A percentile compares a stretch with the other conserved stretches of the same genome.
Conservation (phyloP, 1,140 invertebrate species). For the Danaus melanippus region DNA sequence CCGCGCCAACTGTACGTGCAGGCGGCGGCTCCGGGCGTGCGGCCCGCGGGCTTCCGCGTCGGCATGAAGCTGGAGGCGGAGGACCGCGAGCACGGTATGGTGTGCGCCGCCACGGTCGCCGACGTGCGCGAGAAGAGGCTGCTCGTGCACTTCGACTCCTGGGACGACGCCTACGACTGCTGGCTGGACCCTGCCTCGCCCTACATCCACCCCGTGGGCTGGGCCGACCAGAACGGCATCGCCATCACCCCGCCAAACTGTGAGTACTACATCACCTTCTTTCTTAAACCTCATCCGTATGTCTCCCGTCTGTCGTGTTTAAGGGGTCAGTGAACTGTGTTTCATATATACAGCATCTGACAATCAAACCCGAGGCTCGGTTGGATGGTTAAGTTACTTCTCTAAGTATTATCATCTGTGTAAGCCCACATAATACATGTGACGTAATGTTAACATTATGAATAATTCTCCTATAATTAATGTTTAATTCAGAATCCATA, state of each 20-base stretch:
- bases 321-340: no score
- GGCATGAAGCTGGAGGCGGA: conserved; percentile 97
- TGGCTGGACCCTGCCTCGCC: conserved; percentile 93
- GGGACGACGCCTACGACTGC: conserved; percentile 95
- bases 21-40: conserved; percentile 78
- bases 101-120: conserved; percentile 91
- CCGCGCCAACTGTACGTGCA: conserved; percentile 83
- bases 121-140: conserved; percentile 89
- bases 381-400: no score
- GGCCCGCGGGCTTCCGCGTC: conserved; percentile 83
- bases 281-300: no score
- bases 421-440: no score
- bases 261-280: conserved; percentile 54
- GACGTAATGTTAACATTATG: no score
- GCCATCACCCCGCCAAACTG: conserved; percentile 89
- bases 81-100: conserved; percentile 88
- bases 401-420: no score
- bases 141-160: conserved; percentile 95
- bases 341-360: no score
- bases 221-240: conserved; percentile 88
- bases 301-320: no score
- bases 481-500: no score
- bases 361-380: no score
- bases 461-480: no score
- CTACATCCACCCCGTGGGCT: conserved; percentile 94